Conservation (phyloP, 2,797 vertebrate genomes). For the Platyrinchus mystaceus region DNA sequence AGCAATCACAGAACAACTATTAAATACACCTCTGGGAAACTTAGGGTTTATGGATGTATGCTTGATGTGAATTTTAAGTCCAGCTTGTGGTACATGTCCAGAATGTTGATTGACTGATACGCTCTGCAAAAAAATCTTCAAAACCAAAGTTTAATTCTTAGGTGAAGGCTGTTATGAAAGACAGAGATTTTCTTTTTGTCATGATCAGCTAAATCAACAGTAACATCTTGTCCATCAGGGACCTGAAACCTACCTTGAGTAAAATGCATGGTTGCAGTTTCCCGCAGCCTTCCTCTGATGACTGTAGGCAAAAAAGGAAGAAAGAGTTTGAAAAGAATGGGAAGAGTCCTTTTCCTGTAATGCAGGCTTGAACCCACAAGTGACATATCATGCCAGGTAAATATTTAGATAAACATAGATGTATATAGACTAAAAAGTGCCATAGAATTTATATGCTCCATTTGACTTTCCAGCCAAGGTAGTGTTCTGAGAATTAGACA, state of each 20-base stretch:
- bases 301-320: background rate
- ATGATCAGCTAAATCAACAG: background rate
- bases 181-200: background rate
- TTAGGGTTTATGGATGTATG: conserved; percentile 16
- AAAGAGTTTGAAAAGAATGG: background rate
- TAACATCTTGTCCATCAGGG: background rate
- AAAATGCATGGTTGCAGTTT: background rate
- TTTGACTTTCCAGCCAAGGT: background rate
- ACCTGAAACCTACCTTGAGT: background rate
- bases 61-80: conserved; percentile 20
- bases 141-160: background rate
- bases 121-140: background rate
- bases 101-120: background rate
- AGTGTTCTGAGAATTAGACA: background rate
- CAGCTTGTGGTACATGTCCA: background rate
- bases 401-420: background rate
- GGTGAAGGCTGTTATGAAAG: background rate
- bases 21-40: conserved; percentile 47
- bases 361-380: background rate
- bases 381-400: background rate
- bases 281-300: background rate
- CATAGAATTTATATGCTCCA: background rate
- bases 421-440: background rate
- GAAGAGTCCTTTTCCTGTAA: background rate
- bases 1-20: background rate